These are phyloP conservation scores for Echiichthys vipera DNA, from an alignment of 2,797 vertebrate genomes.

Conservation along the genomic window DNA sequence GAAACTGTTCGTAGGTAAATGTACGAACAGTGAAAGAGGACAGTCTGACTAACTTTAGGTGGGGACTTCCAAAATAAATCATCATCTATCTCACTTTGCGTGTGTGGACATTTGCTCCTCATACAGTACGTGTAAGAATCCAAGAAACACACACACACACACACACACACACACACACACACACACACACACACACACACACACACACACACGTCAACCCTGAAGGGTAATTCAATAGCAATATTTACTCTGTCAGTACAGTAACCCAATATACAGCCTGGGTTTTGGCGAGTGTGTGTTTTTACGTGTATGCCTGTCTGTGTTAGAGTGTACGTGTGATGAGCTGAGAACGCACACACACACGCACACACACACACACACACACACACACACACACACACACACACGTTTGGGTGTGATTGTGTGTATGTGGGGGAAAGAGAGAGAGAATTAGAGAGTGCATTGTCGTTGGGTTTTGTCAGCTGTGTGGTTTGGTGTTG, in stretches of 20 bases:
- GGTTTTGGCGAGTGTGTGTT: constrained; percentile 41
- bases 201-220: constrained; percentile 50
- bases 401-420: constrained; percentile 1
- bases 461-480: constrained; percentile 38
- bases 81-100: too few species aligned
- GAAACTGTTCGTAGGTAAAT: too few species aligned
- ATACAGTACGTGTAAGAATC: too few species aligned
- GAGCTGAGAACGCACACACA: constrained; percentile 12
- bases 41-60: too few species aligned
- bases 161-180: too few species aligned
- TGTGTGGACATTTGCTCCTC: too few species aligned
- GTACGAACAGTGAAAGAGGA: too few species aligned
- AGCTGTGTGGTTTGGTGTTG: constrained; percentile 52
- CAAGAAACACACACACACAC: too few species aligned
- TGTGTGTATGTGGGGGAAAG: constrained; percentile 21
- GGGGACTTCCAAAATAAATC: too few species aligned
- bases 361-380: background rate
- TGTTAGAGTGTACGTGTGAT: constrained; percentile 39
- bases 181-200: constrained; percentile 47
- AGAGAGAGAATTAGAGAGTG: background rate
- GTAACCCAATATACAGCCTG: constrained; percentile 66
- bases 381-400: background rate
- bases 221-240: constrained; percentile 58
- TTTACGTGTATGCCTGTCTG: constrained; percentile 42
- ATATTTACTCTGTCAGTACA: constrained; percentile 73